Evolutionary conservation across 2,888 invertebrate species (phyloP).

Genomic region (Venustoraphidia nigricollis): DNA sequence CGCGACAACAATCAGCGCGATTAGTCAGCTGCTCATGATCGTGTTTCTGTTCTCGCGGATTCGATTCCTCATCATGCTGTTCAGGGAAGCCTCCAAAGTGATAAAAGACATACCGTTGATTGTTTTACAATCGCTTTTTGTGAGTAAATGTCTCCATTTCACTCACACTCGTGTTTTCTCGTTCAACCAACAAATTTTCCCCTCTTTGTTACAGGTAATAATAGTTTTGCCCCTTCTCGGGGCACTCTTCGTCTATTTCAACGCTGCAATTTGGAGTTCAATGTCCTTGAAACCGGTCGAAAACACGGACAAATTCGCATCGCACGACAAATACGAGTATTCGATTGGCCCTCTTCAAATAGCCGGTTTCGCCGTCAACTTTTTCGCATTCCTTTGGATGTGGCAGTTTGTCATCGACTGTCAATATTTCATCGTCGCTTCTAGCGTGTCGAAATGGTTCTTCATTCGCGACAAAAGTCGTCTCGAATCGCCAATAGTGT

Average conservation of each 20-base stretch:
- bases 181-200: conserved; percentile 1
- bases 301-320: conserved; percentile 5
- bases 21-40: conserved; percentile 29
- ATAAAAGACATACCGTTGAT: conserved; percentile 35
- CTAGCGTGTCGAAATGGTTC: conserved; percentile 46
- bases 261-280: conserved; percentile 13
- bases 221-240: conserved; percentile 26
- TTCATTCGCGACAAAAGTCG: conserved; percentile 33
- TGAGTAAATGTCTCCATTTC: conserved; percentile 19
- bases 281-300: conserved; percentile 13
- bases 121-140: conserved; percentile 34
- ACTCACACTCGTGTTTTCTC: too few species aligned
- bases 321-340: conserved; percentile 10
- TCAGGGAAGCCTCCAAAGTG: conserved; percentile 40
- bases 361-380: conserved; percentile 21
- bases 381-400: conserved; percentile 40
- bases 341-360: conserved; percentile 13
- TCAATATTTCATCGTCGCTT: conserved; percentile 45
- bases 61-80: conserved; percentile 33
- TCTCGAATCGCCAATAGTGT: conserved; percentile 10
- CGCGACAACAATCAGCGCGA: not conserved
- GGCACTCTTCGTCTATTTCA: not conserved
- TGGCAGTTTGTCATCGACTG: conserved; percentile 43
- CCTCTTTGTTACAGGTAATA: conserved; percentile 24
- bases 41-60: conserved; percentile 36